Conservation (phyloP, 2,797 vertebrate species). For the Muscicapa comitata region DNA sequence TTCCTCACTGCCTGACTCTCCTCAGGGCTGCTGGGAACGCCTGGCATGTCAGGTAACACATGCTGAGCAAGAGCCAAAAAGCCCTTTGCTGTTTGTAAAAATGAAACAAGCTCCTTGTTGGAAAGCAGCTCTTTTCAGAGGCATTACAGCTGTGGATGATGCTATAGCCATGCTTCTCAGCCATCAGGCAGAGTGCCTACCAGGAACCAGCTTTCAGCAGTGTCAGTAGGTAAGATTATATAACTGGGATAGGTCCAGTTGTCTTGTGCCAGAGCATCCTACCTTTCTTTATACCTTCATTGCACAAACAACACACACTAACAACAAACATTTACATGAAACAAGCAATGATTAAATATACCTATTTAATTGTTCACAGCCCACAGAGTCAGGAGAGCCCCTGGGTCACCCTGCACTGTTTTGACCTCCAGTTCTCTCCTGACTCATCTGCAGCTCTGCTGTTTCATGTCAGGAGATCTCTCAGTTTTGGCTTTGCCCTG, state of each 20-base stretch:
- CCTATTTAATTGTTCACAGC: not conserved
- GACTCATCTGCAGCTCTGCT: not conserved
- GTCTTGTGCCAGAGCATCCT: not conserved
- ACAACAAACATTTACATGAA: not conserved
- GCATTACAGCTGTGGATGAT: fast-evolving
- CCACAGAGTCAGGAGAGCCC: not conserved
- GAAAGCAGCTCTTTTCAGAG: not conserved
- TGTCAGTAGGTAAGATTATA: fast-evolving
- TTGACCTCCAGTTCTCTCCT: not conserved
- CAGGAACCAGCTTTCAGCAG: not conserved
- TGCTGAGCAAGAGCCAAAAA: not conserved
- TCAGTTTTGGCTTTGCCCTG: not conserved
- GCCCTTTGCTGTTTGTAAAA: not conserved
- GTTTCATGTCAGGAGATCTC: not conserved
- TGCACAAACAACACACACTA: not conserved
- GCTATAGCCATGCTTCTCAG: not conserved
- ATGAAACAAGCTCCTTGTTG: not conserved
- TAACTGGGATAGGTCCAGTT: not conserved
- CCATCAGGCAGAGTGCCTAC: not conserved
- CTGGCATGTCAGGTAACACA: not conserved
- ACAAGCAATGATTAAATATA: not conserved
- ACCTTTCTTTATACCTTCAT: not conserved
- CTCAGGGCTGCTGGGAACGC: not conserved
- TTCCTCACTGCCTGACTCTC: not conserved
- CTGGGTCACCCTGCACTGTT: not conserved